Conservation (phyloP, 1,140 invertebrate genomes). For the Tribolium madens region DNA sequence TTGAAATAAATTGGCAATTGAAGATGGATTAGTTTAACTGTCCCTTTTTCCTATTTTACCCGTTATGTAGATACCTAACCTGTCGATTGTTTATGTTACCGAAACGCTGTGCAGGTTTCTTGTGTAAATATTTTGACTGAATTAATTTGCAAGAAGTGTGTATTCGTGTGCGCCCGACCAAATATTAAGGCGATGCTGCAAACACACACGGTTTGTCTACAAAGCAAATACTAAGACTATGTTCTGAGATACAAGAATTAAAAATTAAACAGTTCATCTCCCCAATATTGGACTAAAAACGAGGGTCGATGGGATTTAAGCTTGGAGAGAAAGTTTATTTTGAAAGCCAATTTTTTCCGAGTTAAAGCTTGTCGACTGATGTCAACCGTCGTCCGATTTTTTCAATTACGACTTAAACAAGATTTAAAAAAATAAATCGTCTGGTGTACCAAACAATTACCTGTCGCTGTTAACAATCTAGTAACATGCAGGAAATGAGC, state of each 20-base stretch:
- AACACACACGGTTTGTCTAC: not conserved
- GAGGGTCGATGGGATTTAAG: too few relatives aligned
- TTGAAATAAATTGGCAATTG: slow-evolving; percentile 16
- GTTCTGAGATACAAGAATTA: too few relatives aligned
- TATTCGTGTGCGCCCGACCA: slow-evolving; percentile 7
- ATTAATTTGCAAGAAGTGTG: slow-evolving; percentile 36
- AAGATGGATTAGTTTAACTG: slow-evolving; percentile 15
- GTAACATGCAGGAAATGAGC: not conserved
- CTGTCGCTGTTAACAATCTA: not conserved
- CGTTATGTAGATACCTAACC: slow-evolving; percentile 3
- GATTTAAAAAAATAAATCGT: not conserved
- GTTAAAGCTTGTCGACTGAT: not conserved
- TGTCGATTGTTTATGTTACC: slow-evolving; percentile 35
- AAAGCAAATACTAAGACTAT: too few relatives aligned
- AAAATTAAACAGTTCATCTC: too few relatives aligned
- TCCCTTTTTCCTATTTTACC: slow-evolving; percentile 11
- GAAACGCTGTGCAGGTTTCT: slow-evolving; percentile 21
- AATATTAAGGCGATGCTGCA: slow-evolving; percentile 9
- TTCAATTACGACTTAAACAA: not conserved
- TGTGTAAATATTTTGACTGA: slow-evolving; percentile 33
- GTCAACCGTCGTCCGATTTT: too few relatives aligned
- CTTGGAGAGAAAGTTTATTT: too few relatives aligned
- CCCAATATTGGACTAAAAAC: too few relatives aligned
- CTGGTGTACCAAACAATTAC: not conserved
- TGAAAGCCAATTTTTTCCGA: not conserved